Base-by-base conservation (phyloP, 2,888 invertebrate species). In the Aleiodes testaceus region DNA sequence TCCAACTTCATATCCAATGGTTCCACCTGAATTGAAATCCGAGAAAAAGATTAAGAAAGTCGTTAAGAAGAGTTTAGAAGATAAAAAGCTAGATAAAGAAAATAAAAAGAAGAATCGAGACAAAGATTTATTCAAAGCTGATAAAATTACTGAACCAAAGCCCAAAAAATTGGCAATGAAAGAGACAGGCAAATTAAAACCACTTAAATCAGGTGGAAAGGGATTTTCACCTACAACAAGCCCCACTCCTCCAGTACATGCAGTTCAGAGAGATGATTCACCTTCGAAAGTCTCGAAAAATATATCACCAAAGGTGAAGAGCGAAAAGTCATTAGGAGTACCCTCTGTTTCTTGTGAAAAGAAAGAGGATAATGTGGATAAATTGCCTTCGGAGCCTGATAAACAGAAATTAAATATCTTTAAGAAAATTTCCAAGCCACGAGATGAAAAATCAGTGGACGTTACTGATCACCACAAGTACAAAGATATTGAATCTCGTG, bases 351-450 rank as follows among this genome's bases (percentile, higher is more conserved):
- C 76, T 1, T 50, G 87, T 74, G 83, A 87, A 11, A 90, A 89
- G 78, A 91, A 90, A 74, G 90, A 90, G 79, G 87, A 90, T 49
- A 82, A 88, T 72, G 88, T 90, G 26, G 90, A 90, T 79, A 95
- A 93, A 87, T 85, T 95, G 69, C 91, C 92, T 4, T 92, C 92
- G 11, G 95, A 95, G 87, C 95, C 95, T 0, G 94, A 95, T 85
- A 93, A 93, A 87, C 94, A 93, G 86, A 96, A 96, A 85, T 89
- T 95, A 49, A 95, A 95, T 88, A 95, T 96, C 84, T 94, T 96
- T 83, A 96, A 95, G 85, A 95, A 95, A 88, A 94, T 96, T 85
- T 93, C 95, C 73, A 89, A 89, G 76, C 84, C 88, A 0, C 92
- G 92, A 83, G 93, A 93, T 86, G 91, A 91, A 80, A 92, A 92